Evolutionary conservation across 2,797 vertebrate genomes (phyloP), one percentile per base, ranked within the genome.

Genomic region (Ispidina lecontei): DNA sequence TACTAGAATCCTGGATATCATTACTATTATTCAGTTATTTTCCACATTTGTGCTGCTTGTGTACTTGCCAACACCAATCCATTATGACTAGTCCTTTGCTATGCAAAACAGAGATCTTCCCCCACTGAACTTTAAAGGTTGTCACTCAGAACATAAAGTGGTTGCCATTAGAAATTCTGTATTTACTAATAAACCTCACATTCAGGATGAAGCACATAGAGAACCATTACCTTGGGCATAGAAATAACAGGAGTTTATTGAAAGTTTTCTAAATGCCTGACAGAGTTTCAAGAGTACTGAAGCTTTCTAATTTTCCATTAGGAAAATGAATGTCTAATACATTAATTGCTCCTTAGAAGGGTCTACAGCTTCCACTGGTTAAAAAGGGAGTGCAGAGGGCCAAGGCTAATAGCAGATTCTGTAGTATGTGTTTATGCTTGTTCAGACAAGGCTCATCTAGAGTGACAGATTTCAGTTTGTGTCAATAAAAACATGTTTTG

Each of bases 251-350:
- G 35, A 82, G 77, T 86, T 78, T 86, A 92, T 60, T 51, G 69
- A 70, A 68, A 84, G 46, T 84, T 90, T 90, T 83, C 73, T 90
- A 87, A 90, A 87, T 62, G 52, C 58, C 47, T 87, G 78, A 75
- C 73, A 72, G 65, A 71, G 25, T 80, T 84, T 75, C 70, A 78
- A 51, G 82, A 87, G 46, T 75, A 58, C 88, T 95, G 84, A 90
- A 81, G 80, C 81, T 92, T 95, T 97, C 81, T 90, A 92, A 86
- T 96, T 80, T 95, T 78, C 87, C 84, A 90, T 95, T 92, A 96
- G 81, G 94, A 95, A 95, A 78, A 63, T 46, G 39, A 90, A 52
- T 41, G 52, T 88, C 64, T 75, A 26, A 72, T 21, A 18, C 49
- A 63, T 93, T 46, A 89, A 62, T 85, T 79, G 86, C 49, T 69